These are phyloP conservation scores for Varanus komodoensis DNA, from an alignment of 2,113 vertebrate species.

Conservation along the genomic window DNA sequence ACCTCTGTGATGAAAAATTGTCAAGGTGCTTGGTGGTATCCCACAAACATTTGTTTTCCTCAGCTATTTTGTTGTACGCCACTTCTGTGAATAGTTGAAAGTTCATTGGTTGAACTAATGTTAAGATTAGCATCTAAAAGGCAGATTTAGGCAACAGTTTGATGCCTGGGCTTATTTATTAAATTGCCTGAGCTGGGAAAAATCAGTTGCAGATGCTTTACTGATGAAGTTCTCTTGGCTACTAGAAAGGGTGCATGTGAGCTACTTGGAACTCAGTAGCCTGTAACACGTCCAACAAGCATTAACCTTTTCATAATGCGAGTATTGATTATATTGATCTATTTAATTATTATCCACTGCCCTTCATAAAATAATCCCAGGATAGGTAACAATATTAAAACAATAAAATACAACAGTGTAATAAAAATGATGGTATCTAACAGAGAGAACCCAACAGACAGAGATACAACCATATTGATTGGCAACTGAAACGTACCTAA, in stretches of 20 bases:
- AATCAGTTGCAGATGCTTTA: not conserved
- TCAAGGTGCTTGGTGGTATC: conserved; percentile 40
- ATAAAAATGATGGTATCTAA: too few relatives aligned
- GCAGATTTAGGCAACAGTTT: not conserved
- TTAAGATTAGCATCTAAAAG: conserved; percentile 1
- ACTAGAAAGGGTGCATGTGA: too few relatives aligned
- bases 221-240: not conserved
- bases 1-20: conserved; percentile 55
- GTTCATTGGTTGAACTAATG: conserved; percentile 25
- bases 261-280: not conserved
- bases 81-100: not conserved
- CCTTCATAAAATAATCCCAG: not conserved
- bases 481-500: too few relatives aligned
- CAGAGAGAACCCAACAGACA: too few relatives aligned
- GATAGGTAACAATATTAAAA: too few relatives aligned
- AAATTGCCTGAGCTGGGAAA: not conserved
- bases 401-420: too few relatives aligned
- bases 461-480: too few relatives aligned
- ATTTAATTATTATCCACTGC: too few relatives aligned
- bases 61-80: conserved; percentile 25
- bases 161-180: not conserved
- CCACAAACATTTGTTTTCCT: conserved; percentile 52
- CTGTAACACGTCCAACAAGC: not conserved
- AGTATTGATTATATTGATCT: not conserved
- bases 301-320: not conserved